Evolutionary conservation across 2,888 invertebrate genomes (phyloP).

Genomic region (Mamestra brassicae): DNA sequence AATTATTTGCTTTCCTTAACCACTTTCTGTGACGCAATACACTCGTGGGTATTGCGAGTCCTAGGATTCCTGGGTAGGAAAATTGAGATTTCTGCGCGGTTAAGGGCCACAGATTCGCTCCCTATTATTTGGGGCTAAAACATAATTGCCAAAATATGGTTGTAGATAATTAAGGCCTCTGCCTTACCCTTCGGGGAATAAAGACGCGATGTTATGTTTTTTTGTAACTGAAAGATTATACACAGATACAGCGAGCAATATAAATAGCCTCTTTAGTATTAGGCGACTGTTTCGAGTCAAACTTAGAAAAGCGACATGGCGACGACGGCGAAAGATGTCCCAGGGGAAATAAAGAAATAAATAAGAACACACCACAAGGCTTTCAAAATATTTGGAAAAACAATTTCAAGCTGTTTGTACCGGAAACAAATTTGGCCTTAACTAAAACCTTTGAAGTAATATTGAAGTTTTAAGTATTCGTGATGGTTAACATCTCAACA

Average conservation of each 20-base stretch:
- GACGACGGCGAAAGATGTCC: background rate
- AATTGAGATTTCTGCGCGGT: no score
- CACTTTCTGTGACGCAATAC: no score
- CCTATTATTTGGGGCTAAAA: no score
- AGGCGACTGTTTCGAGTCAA: slow-evolving; percentile 12
- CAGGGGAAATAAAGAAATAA: slow-evolving; percentile 46
- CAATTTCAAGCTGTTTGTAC: background rate
- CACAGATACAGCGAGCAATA: background rate
- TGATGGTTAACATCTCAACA: no score
- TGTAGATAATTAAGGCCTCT: background rate
- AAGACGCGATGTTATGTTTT: background rate
- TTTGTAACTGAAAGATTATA: background rate
- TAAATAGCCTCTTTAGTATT: background rate
- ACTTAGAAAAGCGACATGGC: slow-evolving; percentile 6
- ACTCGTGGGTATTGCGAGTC: no score
- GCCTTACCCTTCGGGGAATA: background rate
- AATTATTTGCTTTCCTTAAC: no score
- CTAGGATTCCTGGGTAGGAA: no score
- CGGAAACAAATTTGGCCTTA: background rate
- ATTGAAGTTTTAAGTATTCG: no score
- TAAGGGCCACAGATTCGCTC: no score
- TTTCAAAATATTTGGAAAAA: background rate
- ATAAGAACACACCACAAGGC: slow-evolving; percentile 15
- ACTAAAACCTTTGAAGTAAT: background rate
- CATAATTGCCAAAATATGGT: no score